phyloP scores from a whole-genome alignment of 2,797 vertebrate species.

The Argyrosomus regius region DNA sequence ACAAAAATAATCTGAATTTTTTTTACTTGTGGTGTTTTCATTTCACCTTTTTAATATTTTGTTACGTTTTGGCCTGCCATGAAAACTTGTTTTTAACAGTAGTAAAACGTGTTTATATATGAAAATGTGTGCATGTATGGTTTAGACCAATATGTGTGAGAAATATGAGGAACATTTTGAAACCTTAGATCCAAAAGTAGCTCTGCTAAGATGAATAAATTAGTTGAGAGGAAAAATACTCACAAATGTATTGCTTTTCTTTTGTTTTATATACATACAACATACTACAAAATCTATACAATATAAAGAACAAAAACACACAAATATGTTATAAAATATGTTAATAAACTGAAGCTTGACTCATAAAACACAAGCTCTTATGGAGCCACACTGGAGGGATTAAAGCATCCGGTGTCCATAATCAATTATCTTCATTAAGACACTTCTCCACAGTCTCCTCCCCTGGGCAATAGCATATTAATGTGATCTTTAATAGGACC shows the following conservation, averaged over 20 bases:
- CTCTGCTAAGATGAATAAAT: too few relatives aligned
- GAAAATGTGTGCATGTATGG: background rate
- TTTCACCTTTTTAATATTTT: background rate
- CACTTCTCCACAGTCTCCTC: constrained; percentile 4
- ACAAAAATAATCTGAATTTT: background rate
- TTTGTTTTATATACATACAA: too few relatives aligned
- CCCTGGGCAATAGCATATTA: constrained; percentile 28
- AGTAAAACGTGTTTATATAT: background rate
- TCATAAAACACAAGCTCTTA: background rate
- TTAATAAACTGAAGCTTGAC: background rate
- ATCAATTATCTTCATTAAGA: constrained; percentile 30
- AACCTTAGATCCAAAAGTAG: too few relatives aligned
- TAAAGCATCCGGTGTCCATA: constrained; percentile 18
- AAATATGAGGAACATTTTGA: too few relatives aligned
- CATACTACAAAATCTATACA: background rate
- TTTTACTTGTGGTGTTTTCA: background rate
- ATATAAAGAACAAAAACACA: background rate
- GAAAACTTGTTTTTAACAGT: background rate
- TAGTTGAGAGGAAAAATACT: too few relatives aligned
- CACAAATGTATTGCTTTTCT: too few relatives aligned
- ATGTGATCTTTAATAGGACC: constrained; percentile 1
- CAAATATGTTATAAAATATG: too few relatives aligned
- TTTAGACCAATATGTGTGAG: too few relatives aligned
- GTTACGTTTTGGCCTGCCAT: background rate
- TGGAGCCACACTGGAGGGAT: constrained; percentile 20